Percentiles rank a stretch among this genome's conserved stretches.
Evolutionary conservation across 2,113 vertebrate genomes (phyloP).

Genomic region (Macrotus californicus): DNA sequence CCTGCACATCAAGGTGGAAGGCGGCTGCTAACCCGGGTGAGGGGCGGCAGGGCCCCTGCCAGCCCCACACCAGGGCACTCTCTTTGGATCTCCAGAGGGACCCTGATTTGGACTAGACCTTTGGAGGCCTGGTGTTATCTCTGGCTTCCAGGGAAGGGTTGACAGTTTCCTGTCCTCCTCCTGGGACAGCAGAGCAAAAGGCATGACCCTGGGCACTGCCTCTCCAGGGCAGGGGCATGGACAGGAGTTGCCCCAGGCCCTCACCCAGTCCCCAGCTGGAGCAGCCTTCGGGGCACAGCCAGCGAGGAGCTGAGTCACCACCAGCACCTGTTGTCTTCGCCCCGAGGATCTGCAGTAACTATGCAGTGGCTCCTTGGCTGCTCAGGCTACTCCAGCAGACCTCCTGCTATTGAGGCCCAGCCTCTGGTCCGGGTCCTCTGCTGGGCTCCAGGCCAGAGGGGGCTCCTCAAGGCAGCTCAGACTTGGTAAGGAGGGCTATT

Average conservation of each 20-base stretch:
- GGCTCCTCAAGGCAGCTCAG: constrained; percentile 21
- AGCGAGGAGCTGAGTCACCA: constrained; percentile 18
- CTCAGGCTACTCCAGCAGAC: not conserved
- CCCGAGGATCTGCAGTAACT: constrained; percentile 46
- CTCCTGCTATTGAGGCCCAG: not conserved
- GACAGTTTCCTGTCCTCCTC: not conserved
- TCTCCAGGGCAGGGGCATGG: not conserved
- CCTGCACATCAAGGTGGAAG: constrained; percentile 96
- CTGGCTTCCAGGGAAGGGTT: constrained; percentile 18
- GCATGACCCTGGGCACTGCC: constrained; percentile 2
- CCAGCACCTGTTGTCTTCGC: constrained; percentile 29
- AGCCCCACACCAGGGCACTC: constrained; percentile 47
- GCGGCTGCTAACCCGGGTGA: constrained; percentile 88
- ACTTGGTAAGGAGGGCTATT: not conserved
- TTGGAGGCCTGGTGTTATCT: constrained; percentile 16
- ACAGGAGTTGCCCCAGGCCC: constrained; percentile 10
- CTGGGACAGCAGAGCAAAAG: not conserved
- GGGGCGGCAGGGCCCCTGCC: constrained; percentile 68
- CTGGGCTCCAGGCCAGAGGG: not conserved
- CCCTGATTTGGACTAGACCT: constrained; percentile 57
- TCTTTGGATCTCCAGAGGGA: constrained; percentile 54
- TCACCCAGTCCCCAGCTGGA: not conserved
- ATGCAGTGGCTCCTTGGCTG: not conserved
- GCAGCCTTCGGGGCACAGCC: constrained; percentile 20
- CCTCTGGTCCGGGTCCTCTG: not conserved